Evolutionary conservation across 1,140 invertebrate genomes (phyloP).

Genomic region (Tribolium castaneum): DNA sequence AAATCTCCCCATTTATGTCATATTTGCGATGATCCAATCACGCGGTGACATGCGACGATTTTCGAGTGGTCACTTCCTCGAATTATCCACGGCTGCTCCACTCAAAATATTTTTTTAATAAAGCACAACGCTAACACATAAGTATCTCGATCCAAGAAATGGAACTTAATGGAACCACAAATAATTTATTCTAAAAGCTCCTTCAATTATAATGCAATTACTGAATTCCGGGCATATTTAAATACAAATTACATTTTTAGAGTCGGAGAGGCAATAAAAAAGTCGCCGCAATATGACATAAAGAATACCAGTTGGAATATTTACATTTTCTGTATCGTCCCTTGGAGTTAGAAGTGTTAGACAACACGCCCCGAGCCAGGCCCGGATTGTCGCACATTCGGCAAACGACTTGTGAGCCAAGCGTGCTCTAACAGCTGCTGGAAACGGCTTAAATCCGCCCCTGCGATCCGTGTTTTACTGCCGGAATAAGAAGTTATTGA

Average conservation of each 20-base stretch:
- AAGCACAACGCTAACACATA: neutral
- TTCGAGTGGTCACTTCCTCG: constrained; percentile 8
- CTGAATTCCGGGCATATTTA: constrained; percentile 49
- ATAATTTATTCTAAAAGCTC: constrained; percentile 38
- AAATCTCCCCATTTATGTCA: neutral
- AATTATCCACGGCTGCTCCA: neutral
- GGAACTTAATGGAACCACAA: constrained; percentile 20
- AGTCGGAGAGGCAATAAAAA: constrained; percentile 39
- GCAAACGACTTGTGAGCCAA: neutral
- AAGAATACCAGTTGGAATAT: constrained; percentile 42
- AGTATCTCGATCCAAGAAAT: constrained; percentile 5
- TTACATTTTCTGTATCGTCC: constrained; percentile 41
- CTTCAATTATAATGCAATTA: constrained; percentile 53
- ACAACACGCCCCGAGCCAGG: constrained; percentile 33
- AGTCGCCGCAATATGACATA: constrained; percentile 43
- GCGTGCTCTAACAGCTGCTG: neutral
- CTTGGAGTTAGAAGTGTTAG: constrained; percentile 37
- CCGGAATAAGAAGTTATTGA: constrained; percentile 42
- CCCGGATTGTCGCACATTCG: neutral
- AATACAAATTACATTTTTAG: constrained; percentile 50
- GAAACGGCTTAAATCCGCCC: neutral
- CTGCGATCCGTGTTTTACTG: constrained; percentile 21
- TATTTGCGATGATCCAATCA: neutral
- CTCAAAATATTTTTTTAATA: neutral
- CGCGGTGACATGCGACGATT: neutral